Base-by-base conservation (phyloP, 2,797 vertebrate species). In the Rhinella marina region DNA sequence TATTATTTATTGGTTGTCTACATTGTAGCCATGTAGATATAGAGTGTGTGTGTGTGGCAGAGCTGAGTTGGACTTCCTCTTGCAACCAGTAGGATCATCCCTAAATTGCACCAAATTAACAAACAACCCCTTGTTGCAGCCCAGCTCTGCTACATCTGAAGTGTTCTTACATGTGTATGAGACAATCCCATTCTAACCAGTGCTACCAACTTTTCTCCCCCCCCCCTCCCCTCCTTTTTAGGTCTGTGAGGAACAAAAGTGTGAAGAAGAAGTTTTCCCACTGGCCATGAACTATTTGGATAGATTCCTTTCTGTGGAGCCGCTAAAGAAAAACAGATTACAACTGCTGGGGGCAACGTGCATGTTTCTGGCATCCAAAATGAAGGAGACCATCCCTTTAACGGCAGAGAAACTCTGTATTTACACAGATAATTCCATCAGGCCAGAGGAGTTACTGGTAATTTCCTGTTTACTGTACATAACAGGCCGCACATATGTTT, bases 241-340 rank as follows among this genome's bases (percentile, higher is more conserved):
- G 98, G 98, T 99, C 89, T 99, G 98, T 87, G 98, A 99, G 92
- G 98, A 99, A 90, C 98, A 99, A 95, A 98, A 98, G 92, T 99
- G 98, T 84, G 98, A 99, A 95, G 98, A 99, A 93, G 98, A 98
- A 92, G 98, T 99, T 91, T 99, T 99, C 92, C 97, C 98, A 54
- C 95, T 99, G 94, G 98, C 98, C 91, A 98, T 99, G 98, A 99
- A 99, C 96, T 99, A 98, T 95, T 95, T 99, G 96, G 98, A 99
- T 95, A 95, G 98, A 93, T 99, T 97, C 94, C 94, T 99, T 93
- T 98, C 98, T 29, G 96, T 99, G 84, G 97, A 98, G 93, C 95
- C 96, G 87, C 96, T 97, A 91, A 97, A 96, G 93, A 99, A 99
- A 93, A 97, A 94, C 88, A 93, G 96, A 86, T 95, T 99, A 90